phyloP scores from a whole-genome alignment of 2,797 vertebrate species.

The Mallotus villosus region DNA sequence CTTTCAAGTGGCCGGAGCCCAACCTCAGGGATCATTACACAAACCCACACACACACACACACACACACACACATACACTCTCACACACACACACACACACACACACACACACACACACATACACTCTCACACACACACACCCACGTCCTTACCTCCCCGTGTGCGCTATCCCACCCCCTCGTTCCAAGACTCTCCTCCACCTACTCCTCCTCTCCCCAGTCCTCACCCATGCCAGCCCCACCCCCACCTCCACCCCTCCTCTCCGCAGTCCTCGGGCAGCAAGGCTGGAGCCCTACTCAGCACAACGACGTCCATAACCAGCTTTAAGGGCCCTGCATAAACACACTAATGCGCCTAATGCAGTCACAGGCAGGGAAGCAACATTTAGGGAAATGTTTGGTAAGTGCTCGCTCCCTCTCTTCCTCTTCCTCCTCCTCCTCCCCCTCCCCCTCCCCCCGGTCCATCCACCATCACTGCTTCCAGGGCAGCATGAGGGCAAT shows the following conservation, averaged over 20 bases:
- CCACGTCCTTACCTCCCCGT: slow-evolving; percentile 5
- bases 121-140: slow-evolving; percentile 2
- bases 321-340: slow-evolving; percentile 41
- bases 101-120: not conserved
- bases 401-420: slow-evolving; percentile 39
- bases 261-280: not conserved
- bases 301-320: slow-evolving; percentile 44
- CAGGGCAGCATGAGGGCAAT: slow-evolving; percentile 15
- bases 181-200: too few species aligned
- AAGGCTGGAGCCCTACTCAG: slow-evolving; percentile 31
- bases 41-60: not conserved
- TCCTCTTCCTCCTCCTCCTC: not conserved
- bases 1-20: not conserved
- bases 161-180: not conserved
- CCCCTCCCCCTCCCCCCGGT: not conserved
- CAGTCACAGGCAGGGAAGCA: slow-evolving; percentile 23
- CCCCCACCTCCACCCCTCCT: not conserved
- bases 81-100: not conserved
- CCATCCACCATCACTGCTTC: not conserved
- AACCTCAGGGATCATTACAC: slow-evolving; percentile 9
- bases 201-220: not conserved
- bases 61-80: too few species aligned
- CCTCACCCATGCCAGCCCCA: not conserved
- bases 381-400: slow-evolving; percentile 47
- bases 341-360: slow-evolving; percentile 50